These are phyloP conservation scores for Tringa solitaria DNA, from an alignment of 2,113 vertebrate genomes.

Conservation along the genomic window DNA sequence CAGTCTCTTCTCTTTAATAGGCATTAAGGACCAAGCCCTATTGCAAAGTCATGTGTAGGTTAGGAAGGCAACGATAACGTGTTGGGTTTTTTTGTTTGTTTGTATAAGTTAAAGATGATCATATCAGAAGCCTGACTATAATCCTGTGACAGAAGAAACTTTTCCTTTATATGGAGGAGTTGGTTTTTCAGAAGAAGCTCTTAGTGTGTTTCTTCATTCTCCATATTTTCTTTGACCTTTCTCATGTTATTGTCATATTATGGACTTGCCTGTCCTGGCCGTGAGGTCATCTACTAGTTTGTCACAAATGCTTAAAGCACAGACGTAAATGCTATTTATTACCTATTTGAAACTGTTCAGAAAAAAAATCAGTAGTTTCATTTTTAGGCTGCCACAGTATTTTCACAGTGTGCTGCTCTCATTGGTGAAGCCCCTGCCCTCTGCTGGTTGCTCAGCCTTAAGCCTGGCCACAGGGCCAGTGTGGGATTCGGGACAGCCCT, in stretches of 20 bases:
- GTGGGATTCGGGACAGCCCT: neutral
- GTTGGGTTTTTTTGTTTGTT: too few species aligned
- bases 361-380: neutral
- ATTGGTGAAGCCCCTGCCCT: neutral
- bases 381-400: neutral
- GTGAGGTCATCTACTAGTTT: neutral
- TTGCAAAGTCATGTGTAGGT: neutral
- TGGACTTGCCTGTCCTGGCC: neutral
- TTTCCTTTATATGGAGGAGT: neutral
- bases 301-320: neutral
- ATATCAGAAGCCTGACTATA: neutral
- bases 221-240: neutral
- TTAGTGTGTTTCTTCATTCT: neutral
- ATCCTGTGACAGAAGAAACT: neutral
- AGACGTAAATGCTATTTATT: neutral
- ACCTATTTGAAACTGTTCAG: neutral
- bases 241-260: fast-evolving
- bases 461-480: neutral
- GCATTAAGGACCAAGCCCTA: neutral
- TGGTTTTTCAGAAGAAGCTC: neutral
- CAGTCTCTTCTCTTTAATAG: too few species aligned
- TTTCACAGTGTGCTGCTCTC: neutral
- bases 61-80: neutral
- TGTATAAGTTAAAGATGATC: neutral
- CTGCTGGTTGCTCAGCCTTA: neutral